phyloP scores from a whole-genome alignment of 2,888 invertebrate genomes.

The Cheilosia pagana region DNA sequence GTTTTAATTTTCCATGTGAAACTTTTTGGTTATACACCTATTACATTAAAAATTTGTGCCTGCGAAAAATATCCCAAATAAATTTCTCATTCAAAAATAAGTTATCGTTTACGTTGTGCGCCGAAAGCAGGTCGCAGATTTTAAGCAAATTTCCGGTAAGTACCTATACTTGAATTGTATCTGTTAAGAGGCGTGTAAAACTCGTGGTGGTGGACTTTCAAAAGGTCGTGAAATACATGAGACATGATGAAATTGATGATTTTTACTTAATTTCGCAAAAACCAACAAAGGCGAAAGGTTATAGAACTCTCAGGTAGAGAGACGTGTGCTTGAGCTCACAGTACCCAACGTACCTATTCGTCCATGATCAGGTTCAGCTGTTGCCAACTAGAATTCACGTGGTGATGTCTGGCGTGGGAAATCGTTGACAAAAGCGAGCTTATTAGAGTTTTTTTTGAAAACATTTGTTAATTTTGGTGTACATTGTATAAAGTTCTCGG shows the following conservation, averaged over 20 bases:
- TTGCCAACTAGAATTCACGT: slow-evolving; percentile 50
- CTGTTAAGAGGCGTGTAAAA: slow-evolving; percentile 11
- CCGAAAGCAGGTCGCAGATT: slow-evolving; percentile 66
- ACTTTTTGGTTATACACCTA: slow-evolving; percentile 1
- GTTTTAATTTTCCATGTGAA: slow-evolving; percentile 52
- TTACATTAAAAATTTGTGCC: slow-evolving; percentile 11
- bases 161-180: neutral
- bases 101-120: slow-evolving; percentile 26
- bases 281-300: slow-evolving; percentile 18
- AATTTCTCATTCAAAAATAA: slow-evolving; percentile 40
- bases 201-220: neutral
- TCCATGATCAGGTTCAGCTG: slow-evolving; percentile 24
- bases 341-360: neutral
- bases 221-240: slow-evolving; percentile 9
- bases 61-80: neutral
- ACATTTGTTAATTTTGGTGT: neutral
- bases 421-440: neutral
- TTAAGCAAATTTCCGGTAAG: slow-evolving; percentile 67
- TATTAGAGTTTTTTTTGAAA: neutral
- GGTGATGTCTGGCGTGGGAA: slow-evolving; percentile 11
- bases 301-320: slow-evolving; percentile 10
- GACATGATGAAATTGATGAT: neutral
- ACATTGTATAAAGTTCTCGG: neutral
- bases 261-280: neutral
- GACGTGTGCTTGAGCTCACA: neutral